These are phyloP conservation scores for Anguilla rostrata DNA, from an alignment of 2,113 vertebrate genomes.

Conservation along the genomic window DNA sequence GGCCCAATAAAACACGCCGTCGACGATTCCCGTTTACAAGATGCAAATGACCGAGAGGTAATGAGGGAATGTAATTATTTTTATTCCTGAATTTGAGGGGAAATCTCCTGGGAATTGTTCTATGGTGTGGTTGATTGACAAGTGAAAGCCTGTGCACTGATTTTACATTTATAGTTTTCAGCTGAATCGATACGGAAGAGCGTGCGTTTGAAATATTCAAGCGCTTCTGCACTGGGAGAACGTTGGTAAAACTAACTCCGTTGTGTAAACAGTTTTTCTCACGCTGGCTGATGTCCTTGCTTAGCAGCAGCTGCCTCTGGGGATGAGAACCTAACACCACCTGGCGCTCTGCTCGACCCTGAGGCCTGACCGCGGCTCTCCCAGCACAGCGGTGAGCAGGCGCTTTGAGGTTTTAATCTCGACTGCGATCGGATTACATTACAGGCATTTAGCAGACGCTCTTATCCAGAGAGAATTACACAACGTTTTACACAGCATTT, in stretches of 20 bases:
- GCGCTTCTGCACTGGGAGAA: not conserved
- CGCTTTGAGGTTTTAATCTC: not conserved
- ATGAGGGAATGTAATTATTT: not conserved
- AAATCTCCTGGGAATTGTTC: too few species aligned
- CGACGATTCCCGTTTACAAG: not conserved
- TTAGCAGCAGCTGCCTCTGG: not conserved
- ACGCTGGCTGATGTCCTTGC: not conserved
- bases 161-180: not conserved
- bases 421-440: too few species aligned
- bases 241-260: not conserved
- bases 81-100: not conserved
- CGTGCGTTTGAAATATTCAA: not conserved
- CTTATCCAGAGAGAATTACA: too few species aligned
- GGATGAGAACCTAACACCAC: not conserved
- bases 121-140: not conserved
- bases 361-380: not conserved
- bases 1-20: not conserved
- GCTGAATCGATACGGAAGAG: not conserved
- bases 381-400: not conserved
- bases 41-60: not conserved
- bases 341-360: not conserved
- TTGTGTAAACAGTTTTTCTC: not conserved
- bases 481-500: too few species aligned
- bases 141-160: not conserved
- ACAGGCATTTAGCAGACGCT: too few species aligned